Percentiles rank a stretch among this genome's conserved stretches.
Conservation (phyloP, 2,113 vertebrate genomes). For the Sebastes schlegelii region DNA sequence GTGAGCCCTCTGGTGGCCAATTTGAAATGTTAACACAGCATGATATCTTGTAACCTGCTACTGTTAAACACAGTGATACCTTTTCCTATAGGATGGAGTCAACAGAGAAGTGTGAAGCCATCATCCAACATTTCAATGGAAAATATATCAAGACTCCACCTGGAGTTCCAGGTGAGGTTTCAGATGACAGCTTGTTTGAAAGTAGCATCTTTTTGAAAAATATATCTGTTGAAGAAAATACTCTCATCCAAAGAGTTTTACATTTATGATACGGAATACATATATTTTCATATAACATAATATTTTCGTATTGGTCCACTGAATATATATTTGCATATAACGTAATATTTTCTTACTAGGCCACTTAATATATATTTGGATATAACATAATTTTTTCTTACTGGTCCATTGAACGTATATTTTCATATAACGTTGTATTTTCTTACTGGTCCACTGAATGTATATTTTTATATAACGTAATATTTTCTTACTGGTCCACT, state of each 20-base stretch:
- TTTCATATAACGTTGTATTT: not conserved
- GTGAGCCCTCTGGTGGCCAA: constrained; percentile 66
- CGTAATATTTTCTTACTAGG: too few relatives aligned
- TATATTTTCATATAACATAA: not conserved
- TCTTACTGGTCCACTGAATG: too few relatives aligned
- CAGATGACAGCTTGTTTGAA: not conserved
- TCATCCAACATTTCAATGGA: constrained; percentile 94
- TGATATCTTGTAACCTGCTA: not conserved
- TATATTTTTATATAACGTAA: not conserved
- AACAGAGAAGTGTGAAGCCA: constrained; percentile 94
- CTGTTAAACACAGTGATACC: not conserved
- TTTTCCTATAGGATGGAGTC: constrained; percentile 89
- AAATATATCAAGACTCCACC: constrained; percentile 93
- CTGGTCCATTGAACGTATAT: not conserved
- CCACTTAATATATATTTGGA: not conserved
- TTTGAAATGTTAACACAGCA: not conserved
- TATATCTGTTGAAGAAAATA: not conserved
- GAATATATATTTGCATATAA: not conserved
- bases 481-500: not conserved
- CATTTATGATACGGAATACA: not conserved
- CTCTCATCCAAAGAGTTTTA: not conserved
- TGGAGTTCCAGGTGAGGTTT: constrained; percentile 88
- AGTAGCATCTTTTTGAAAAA: not conserved
- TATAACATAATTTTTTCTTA: not conserved
- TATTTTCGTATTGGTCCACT: not conserved